Conservation (phyloP, 2,797 vertebrate species). For the Sitta carolinensis region DNA sequence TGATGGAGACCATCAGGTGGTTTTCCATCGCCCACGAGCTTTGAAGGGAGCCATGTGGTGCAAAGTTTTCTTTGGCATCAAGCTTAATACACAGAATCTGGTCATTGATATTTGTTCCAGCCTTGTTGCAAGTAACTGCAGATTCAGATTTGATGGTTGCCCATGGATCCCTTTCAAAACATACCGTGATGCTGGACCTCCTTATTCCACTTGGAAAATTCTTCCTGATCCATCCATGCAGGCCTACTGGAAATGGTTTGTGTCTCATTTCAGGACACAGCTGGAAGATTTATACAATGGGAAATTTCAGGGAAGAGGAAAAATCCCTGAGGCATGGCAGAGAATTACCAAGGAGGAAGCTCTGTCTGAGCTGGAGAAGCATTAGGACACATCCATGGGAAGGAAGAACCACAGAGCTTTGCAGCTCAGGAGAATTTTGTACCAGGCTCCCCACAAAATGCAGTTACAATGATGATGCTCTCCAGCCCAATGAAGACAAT, state of each 20-base stretch:
- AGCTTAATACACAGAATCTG: neutral
- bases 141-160: accelerated
- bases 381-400: accelerated
- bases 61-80: no score
- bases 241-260: constrained; percentile 59
- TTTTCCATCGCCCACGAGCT: neutral
- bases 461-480: neutral
- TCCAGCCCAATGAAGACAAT: no score
- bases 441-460: neutral
- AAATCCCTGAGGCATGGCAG: neutral
- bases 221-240: neutral
- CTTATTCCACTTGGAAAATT: constrained; percentile 17
- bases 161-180: neutral
- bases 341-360: neutral
- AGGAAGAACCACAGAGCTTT: neutral
- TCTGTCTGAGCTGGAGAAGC: neutral
- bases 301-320: constrained; percentile 1
- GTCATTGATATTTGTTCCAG: constrained; percentile 47
- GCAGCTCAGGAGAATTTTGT: neutral
- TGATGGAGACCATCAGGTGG: neutral
- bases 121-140: neutral
- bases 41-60: accelerated
- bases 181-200: neutral
- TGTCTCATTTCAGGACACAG: constrained; percentile 1
- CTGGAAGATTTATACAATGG: neutral